phyloP scores from a whole-genome alignment of 2,888 invertebrate species.

The Marasmarcha lunaedactyla region DNA sequence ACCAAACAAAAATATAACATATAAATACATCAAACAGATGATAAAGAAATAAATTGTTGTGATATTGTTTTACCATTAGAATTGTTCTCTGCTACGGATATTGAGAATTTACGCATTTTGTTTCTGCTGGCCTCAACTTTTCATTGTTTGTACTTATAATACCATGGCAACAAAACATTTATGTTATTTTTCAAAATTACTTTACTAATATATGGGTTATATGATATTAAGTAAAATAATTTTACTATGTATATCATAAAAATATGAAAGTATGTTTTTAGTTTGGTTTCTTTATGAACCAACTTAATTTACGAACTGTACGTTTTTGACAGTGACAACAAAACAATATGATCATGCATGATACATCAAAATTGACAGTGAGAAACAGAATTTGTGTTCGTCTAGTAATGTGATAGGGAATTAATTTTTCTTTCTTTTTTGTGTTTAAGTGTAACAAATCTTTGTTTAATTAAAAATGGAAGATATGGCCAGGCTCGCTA shows the following conservation, averaged over 20 bases:
- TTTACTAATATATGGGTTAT: too few relatives aligned
- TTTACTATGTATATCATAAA: too few relatives aligned
- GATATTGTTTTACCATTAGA: conserved; percentile 13
- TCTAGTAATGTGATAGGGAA: background rate
- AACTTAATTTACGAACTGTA: too few relatives aligned
- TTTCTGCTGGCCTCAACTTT: background rate
- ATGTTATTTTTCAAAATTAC: conserved; percentile 3
- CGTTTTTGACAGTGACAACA: too few relatives aligned
- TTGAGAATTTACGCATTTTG: conserved; percentile 10
- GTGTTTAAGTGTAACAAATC: background rate
- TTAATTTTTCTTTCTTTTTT: background rate
- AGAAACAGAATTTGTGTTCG: too few relatives aligned
- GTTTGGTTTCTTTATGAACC: too few relatives aligned
- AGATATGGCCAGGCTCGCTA: conserved; percentile 53
- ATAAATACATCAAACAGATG: too few relatives aligned
- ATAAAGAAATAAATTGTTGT: too few relatives aligned
- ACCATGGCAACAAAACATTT: conserved; percentile 2
- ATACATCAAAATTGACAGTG: background rate
- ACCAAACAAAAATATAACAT: too few relatives aligned
- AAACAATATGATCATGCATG: background rate
- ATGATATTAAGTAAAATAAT: too few relatives aligned
- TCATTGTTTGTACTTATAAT: background rate
- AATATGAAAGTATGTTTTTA: too few relatives aligned
- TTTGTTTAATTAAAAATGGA: conserved; percentile 35
- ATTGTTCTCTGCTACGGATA: conserved; percentile 8